A percentile compares a stretch with the other conserved stretches of the same genome.
Conservation (phyloP, 2,113 vertebrate genomes). For the Vanacampus margaritifer region DNA sequence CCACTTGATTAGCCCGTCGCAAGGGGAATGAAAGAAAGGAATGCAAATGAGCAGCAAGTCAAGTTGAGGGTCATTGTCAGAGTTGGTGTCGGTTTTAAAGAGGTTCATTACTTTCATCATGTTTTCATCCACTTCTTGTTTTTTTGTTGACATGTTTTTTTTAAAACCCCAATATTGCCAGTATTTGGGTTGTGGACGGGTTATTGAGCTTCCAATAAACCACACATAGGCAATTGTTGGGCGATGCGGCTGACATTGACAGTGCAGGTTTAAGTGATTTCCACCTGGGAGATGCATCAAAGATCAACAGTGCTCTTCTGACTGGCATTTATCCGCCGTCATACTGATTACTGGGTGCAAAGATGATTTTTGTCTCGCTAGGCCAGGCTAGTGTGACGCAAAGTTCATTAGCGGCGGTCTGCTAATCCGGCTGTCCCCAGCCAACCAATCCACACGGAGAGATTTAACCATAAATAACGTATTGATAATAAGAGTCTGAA, state of each 20-base stretch:
- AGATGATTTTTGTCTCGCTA: constrained; percentile 32
- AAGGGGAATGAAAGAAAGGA: constrained; percentile 18
- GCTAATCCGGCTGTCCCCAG: constrained; percentile 49
- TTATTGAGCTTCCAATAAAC: no score
- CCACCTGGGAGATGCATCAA: constrained; percentile 35
- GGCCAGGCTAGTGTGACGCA: constrained; percentile 48
- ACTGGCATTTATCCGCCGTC: constrained; percentile 52
- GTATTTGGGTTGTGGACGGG: no score
- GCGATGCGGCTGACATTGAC: no score
- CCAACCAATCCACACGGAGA: constrained; percentile 2
- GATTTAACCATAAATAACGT: no score
- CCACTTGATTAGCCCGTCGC: constrained; percentile 26
- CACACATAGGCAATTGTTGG: no score
- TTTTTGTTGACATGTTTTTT: no score
- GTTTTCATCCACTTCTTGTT: not conserved
- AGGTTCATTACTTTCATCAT: not conserved
- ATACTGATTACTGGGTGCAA: constrained; percentile 16
- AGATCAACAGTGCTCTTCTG: constrained; percentile 53
- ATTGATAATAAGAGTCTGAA: no score
- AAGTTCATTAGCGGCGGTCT: constrained; percentile 49
- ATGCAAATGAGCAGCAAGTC: constrained; percentile 50
- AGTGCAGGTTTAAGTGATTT: no score
- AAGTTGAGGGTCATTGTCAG: constrained; percentile 17
- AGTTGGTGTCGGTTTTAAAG: not conserved
- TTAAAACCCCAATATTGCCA: no score